Base-by-base conservation (phyloP, 2,888 invertebrate species). In the Phania funesta region DNA sequence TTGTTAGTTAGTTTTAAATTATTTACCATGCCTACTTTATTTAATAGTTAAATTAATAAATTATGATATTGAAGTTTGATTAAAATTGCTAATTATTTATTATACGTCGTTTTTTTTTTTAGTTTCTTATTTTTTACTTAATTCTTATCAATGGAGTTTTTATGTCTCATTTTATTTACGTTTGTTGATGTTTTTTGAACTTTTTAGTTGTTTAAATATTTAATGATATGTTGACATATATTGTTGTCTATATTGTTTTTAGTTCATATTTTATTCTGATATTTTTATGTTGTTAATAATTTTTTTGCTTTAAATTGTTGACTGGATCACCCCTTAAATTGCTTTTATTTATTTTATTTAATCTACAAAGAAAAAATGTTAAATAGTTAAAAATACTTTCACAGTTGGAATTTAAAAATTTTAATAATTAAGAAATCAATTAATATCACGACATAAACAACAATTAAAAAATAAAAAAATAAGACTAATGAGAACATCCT, bases 191-290 rank as follows among this genome's bases (percentile, higher is more conserved):
- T 18, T 18, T 0, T 46, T 56, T 46, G 7, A 44, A 29, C 1
- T 64, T 52, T 4, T 46, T 18, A 3, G 35, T 44, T 16, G 1
- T 60, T 60, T 60, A 24, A 38, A 50, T 60, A 38, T 50, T 58
- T 38, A 60, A 60, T 60, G 71, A 71, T 71, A 71, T 71, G 71
- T 71, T 71, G 60, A 71, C 71, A 71, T 56, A 13, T 35, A 46
- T 50, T 58, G 18, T 16, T 32, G 18, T 18, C 50, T 35, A 18
- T 3, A 24, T 24, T 46, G 8, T 41, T 13, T 11, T 67, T 13
- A 18, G n/a, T 44, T 56, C 13, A 1, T 35, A 4, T 56, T 46
- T 54, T 26, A 18, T 18, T 7, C 60, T 46, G 16, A 11, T 35
- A 5, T 64, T 65, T n/a, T 0, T 18, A 7, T 44, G 5, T 44